These are phyloP conservation scores for Psilopsiagon aymara DNA, from an alignment of 2,113 vertebrate genomes.

Conservation along the genomic window DNA sequence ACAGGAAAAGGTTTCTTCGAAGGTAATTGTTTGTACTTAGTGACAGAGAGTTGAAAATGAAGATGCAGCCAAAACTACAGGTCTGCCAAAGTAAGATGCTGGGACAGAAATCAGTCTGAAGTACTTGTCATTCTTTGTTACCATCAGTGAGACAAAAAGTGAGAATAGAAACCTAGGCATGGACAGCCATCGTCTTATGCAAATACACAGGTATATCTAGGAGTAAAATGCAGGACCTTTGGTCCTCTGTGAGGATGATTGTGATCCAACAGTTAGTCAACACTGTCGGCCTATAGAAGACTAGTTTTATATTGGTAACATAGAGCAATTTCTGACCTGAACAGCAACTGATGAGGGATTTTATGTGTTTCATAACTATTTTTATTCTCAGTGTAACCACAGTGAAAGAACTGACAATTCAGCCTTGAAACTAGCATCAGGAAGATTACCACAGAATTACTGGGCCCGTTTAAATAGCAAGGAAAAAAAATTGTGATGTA, in stretches of 20 bases:
- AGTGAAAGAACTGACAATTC: not conserved
- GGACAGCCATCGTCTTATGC: not conserved
- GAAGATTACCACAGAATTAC: not conserved
- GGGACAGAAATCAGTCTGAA: not conserved
- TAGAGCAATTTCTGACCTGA: not conserved
- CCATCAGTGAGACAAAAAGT: not conserved
- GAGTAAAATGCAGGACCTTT: not conserved
- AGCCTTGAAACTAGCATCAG: not conserved
- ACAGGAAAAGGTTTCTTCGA: not conserved
- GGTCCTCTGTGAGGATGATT: not conserved
- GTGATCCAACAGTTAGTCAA: not conserved
- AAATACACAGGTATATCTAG: not conserved
- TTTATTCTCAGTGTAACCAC: not conserved
- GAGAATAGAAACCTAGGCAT: not conserved
- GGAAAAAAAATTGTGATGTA: not conserved
- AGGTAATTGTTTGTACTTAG: not conserved
- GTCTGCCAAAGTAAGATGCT: not conserved
- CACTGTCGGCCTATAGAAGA: not conserved
- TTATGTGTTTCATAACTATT: not conserved
- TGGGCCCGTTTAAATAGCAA: not conserved
- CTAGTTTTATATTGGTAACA: not conserved
- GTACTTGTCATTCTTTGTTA: not conserved
- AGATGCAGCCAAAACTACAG: not conserved
- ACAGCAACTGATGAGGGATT: accelerated
- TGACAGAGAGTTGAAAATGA: not conserved